A percentile compares a stretch with the other conserved stretches of the same genome.
phyloP scores from a whole-genome alignment of 2,113 vertebrate genomes.

The Vidua macroura region DNA sequence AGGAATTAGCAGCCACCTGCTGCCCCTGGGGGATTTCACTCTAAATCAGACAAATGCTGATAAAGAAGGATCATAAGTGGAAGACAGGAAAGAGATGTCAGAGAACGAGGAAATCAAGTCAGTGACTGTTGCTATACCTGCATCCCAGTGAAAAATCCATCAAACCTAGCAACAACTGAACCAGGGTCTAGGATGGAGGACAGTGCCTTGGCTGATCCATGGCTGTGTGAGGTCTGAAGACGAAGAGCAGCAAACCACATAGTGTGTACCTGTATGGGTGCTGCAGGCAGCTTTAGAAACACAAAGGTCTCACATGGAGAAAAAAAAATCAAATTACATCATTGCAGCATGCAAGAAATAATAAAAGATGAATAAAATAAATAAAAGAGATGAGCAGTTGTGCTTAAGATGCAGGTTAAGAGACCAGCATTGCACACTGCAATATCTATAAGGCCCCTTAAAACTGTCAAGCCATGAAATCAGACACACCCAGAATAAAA shows the following conservation, averaged over 20 bases:
- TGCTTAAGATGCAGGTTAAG: not conserved
- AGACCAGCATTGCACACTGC: not conserved
- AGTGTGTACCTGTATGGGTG: not conserved
- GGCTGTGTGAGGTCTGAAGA: not conserved
- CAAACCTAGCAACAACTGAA: not conserved
- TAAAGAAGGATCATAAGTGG: not conserved
- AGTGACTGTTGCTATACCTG: not conserved
- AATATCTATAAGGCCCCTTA: not conserved
- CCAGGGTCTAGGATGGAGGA: not conserved
- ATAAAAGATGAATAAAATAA: not conserved
- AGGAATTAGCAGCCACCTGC: not conserved
- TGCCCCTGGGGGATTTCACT: not conserved
- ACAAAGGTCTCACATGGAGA: not conserved
- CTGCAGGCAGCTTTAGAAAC: not conserved
- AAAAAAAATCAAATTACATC: not conserved
- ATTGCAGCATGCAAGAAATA: not conserved
- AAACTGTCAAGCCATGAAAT: not conserved
- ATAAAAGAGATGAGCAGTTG: not conserved
- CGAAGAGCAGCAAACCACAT: not conserved
- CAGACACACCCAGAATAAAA: not conserved
- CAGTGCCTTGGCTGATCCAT: not conserved
- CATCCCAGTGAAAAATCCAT: not conserved
- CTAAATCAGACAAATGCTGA: not conserved
- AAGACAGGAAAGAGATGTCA: not conserved
- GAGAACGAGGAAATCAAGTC: not conserved